phyloP scores from a whole-genome alignment of 2,113 vertebrate genomes.

The Protobothrops flavoviridis region DNA sequence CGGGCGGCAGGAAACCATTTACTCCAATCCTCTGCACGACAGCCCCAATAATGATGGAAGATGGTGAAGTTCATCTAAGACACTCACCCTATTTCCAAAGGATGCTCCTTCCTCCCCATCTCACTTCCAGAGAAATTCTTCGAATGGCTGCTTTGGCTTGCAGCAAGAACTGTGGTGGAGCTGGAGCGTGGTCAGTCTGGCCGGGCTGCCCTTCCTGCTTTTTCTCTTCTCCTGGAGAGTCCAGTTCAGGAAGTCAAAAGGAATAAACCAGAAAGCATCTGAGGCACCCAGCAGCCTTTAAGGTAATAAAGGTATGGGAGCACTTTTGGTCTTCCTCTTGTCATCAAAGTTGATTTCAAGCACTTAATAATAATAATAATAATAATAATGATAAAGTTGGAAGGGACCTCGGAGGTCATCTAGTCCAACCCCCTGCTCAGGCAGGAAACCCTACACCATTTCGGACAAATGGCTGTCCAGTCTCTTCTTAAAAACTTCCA shows the following conservation, averaged over 20 bases:
- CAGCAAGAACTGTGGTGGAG: neutral
- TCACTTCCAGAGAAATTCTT: neutral
- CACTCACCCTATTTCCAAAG: neutral
- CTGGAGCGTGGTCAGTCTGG: neutral
- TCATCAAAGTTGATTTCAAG: neutral
- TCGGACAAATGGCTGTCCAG: too few relatives aligned
- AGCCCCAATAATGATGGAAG: neutral
- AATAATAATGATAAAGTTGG: too few relatives aligned
- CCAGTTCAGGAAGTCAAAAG: neutral
- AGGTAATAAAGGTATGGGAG: neutral
- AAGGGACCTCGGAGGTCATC: too few relatives aligned
- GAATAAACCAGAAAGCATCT: neutral
- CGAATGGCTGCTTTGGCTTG: too few relatives aligned
- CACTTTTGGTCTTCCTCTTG: neutral
- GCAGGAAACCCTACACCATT: too few relatives aligned
- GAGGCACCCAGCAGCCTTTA: neutral
- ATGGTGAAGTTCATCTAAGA: neutral
- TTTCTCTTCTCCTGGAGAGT: neutral
- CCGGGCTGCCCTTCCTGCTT: neutral
- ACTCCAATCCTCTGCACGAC: neutral
- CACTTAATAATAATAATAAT: neutral
- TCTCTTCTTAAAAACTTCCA: too few relatives aligned
- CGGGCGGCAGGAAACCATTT: neutral
- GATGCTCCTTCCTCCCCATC: neutral
- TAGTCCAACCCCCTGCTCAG: too few relatives aligned